Evolutionary conservation across 2,113 vertebrate genomes (phyloP), one percentile per base, ranked within the genome.

Genomic region (Emydocephalus ijimae): DNA sequence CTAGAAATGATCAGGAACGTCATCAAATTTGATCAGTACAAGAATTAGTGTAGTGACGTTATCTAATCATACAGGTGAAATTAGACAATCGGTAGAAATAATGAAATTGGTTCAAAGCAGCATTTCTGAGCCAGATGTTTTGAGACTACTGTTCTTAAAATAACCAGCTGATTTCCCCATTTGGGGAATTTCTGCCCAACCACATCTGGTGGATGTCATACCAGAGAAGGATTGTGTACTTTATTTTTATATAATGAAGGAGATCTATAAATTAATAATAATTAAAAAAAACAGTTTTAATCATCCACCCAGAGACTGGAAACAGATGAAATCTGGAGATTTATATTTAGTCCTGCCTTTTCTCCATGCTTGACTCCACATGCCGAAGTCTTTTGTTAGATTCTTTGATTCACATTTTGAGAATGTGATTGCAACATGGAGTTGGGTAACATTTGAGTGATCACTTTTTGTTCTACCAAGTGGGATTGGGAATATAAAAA

Each of bases 41-140:
- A 91, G 5, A n/a, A 88, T 95, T 92, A 95, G 91, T 88, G 94
- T 64, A 91, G 52, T 89, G 94, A 90, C 26, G 88, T 56, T 93
- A 94, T 89, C 90, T 12, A 91, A 92, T 9, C 61, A 43, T 89
- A 94, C 92, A 45, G 57, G 93, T 92, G 57, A 45, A 94, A 95
- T 88, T 93, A 94, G 89, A 96, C 90, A 97, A 45, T 95, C 93
- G 92, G 0, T 87, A 93, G 93, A 94, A 93, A 39, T 74, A 18
- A 55, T 89, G 95, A 91, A 85, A 52, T 69, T 59, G 11, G 1
- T 93, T 94, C 74, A 81, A 81, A 81, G 74, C 34, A 81, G 7
- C 34, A 34, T 39, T 21, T 39, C 34, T 9, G 34, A 43, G 34
- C 34, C 74, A 81, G 74, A 39, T 43, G 74, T 81, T 39, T 81